Conservation (phyloP, 53 echinoderm and acorn worm genomes). For the Glandiceps talaboti region DNA sequence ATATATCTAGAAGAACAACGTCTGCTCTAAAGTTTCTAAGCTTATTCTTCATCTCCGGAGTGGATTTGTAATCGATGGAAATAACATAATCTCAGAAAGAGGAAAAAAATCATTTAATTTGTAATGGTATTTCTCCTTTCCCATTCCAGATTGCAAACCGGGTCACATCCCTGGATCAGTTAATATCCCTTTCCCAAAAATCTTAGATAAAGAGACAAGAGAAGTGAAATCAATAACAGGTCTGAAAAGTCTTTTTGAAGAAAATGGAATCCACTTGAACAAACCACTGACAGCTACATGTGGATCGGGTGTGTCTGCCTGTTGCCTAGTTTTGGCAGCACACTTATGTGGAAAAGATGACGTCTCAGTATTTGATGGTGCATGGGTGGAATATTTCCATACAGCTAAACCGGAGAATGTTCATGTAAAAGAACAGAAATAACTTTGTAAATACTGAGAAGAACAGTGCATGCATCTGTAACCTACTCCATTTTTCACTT, state of each 20-base stretch:
- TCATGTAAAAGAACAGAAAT: not conserved
- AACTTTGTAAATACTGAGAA: not conserved
- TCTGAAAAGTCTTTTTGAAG: conserved; percentile 44
- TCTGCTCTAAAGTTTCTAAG: too few species aligned
- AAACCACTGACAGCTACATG: conserved; percentile 61
- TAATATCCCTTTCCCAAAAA: conserved; percentile 42
- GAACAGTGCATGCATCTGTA: too few species aligned
- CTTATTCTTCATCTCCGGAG: too few species aligned
- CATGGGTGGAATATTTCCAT: conserved; percentile 73
- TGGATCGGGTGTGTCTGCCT: conserved; percentile 71
- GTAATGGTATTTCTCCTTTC: too few species aligned
- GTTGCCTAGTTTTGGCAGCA: conserved; percentile 60
- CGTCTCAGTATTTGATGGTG: conserved; percentile 58
- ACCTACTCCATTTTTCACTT: too few species aligned
- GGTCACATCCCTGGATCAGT: conserved; percentile 74
- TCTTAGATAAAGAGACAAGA: conserved; percentile 26
- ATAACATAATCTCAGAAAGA: too few species aligned
- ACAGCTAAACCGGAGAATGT: not conserved
- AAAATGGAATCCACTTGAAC: conserved; percentile 43
- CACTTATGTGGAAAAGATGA: conserved; percentile 63
- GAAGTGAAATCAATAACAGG: conserved; percentile 46
- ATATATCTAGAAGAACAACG: too few species aligned
- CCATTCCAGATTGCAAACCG: conserved; percentile 25
- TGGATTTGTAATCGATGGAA: too few species aligned
- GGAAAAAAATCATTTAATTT: too few species aligned